Evolutionary conservation across 1,140 invertebrate species (phyloP).

Genomic region (Bombyx mandarina): DNA sequence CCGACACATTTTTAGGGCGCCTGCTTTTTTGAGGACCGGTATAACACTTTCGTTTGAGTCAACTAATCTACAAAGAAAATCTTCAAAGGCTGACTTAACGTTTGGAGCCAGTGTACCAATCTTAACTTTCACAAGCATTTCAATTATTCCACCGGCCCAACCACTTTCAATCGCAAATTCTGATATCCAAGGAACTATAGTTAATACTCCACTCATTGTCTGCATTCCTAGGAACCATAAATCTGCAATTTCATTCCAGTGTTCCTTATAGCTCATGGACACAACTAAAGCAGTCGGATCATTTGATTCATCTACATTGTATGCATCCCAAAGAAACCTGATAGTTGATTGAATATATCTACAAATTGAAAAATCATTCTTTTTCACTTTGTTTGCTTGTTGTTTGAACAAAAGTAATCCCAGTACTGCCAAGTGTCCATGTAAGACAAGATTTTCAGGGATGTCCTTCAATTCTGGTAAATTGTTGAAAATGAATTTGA

Average conservation of each 20-base stretch:
- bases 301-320: constrained; percentile 88
- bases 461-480: constrained; percentile 87
- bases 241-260: constrained; percentile 91
- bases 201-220: constrained; percentile 85
- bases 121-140: constrained; percentile 84
- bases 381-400: constrained; percentile 83
- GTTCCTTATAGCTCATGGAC: constrained; percentile 86
- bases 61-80: constrained; percentile 87
- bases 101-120: constrained; percentile 84
- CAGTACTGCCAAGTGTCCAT: constrained; percentile 87
- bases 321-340: constrained; percentile 93
- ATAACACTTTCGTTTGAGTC: constrained; percentile 83
- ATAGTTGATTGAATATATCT: constrained; percentile 90
- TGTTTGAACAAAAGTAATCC: constrained; percentile 88
- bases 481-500: constrained; percentile 90
- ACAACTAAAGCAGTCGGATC: constrained; percentile 86
- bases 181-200: constrained; percentile 88
- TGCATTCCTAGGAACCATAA: constrained; percentile 96
- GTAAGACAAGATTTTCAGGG: constrained; percentile 86
- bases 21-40: constrained; percentile 85
- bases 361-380: constrained; percentile 89
- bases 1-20: constrained; percentile 85
- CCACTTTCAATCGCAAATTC: constrained; percentile 92
- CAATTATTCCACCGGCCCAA: constrained; percentile 90
- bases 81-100: constrained; percentile 90